phyloP scores from a whole-genome alignment of 2,797 vertebrate species.

The Macroramphosus scolopax region DNA sequence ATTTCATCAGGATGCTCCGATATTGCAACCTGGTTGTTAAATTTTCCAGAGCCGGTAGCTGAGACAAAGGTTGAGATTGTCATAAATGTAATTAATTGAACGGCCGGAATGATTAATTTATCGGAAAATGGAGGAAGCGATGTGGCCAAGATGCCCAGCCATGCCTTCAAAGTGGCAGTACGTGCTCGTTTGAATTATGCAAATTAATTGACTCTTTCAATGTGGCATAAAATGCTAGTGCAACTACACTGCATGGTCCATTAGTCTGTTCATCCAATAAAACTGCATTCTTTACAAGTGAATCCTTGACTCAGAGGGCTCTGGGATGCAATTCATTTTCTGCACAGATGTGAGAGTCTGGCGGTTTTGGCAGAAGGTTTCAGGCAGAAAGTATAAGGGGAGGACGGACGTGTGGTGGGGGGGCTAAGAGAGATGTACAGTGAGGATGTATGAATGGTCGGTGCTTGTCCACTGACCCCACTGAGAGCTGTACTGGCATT shows the following conservation, averaged over 20 bases:
- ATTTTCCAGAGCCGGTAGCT: constrained; percentile 73
- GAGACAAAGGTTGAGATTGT: constrained; percentile 90
- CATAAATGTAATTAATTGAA: constrained; percentile 99
- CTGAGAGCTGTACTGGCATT: constrained; percentile 41
- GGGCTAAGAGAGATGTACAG: constrained; percentile 29
- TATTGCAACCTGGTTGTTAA: constrained; percentile 87
- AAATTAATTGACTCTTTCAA: constrained; percentile 99
- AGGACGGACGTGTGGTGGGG: background rate
- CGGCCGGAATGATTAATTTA: constrained; percentile 93
- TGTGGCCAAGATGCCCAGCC: constrained; percentile 82
- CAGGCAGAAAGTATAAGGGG: constrained; percentile 42
- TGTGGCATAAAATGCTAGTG: constrained; percentile 99
- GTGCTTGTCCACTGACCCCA: constrained; percentile 50
- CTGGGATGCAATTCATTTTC: constrained; percentile 85
- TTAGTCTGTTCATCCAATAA: constrained; percentile 98
- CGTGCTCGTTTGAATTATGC: constrained; percentile 95
- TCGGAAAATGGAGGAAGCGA: constrained; percentile 84
- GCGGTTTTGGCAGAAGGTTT: constrained; percentile 71
- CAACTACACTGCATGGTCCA: constrained; percentile 97
- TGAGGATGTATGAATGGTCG: constrained; percentile 33
- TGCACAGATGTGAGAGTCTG: constrained; percentile 79
- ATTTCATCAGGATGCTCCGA: constrained; percentile 85
- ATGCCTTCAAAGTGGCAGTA: constrained; percentile 91
- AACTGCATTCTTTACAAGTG: constrained; percentile 87
- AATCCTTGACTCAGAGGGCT: constrained; percentile 83